phyloP scores from a whole-genome alignment of 2,888 invertebrate species.

The Pterobdella sp. region DNA sequence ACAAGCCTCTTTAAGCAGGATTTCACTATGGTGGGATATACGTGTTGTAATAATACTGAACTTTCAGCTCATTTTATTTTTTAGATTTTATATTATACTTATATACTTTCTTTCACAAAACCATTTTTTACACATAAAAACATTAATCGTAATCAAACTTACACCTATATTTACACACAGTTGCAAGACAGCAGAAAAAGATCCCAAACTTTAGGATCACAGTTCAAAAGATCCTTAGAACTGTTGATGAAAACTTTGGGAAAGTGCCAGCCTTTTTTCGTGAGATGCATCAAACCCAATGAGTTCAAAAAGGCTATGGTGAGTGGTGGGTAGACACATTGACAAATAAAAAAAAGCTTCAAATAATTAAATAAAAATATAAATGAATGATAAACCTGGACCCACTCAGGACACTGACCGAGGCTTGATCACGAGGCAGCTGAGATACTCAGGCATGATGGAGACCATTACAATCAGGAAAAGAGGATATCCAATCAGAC shows the following conservation, averaged over 20 bases:
- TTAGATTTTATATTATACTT: background rate
- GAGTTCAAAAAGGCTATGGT: conserved; percentile 76
- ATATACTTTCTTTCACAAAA: background rate
- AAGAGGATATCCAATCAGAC: conserved; percentile 95
- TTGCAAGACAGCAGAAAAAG: conserved; percentile 47
- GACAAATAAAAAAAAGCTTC: background rate
- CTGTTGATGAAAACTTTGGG: conserved; percentile 87
- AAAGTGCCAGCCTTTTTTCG: conserved; percentile 94
- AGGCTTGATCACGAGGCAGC: conserved; percentile 85
- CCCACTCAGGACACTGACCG: conserved; percentile 77
- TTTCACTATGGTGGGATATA: conserved; percentile 55
- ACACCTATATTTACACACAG: background rate
- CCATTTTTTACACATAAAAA: background rate
- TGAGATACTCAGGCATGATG: conserved; percentile 99
- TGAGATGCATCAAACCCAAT: conserved; percentile 96
- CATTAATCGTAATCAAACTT: background rate
- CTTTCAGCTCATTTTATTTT: background rate
- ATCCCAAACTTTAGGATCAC: conserved; percentile 72
- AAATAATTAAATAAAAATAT: background rate
- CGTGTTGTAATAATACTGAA: background rate
- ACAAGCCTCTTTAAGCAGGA: conserved; percentile 84
- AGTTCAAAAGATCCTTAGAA: conserved; percentile 93
- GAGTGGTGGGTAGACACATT: background rate
- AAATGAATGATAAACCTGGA: background rate
- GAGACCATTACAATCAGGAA: conserved; percentile 94